phyloP scores from a whole-genome alignment of 2,797 vertebrate species.

The Brachyalestes nurse region DNA sequence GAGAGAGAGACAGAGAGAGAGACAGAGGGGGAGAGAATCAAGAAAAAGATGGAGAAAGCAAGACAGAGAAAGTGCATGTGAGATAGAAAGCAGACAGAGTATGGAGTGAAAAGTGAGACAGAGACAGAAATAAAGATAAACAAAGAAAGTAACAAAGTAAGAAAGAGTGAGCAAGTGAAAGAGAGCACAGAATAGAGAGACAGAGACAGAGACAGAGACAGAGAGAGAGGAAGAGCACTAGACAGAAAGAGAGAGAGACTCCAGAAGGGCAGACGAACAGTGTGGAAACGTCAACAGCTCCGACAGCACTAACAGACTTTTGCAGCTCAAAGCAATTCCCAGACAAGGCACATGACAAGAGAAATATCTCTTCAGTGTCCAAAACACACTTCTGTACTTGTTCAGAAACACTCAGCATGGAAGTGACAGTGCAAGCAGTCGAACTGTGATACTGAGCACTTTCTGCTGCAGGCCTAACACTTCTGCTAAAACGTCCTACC shows the following conservation, averaged over 20 bases:
- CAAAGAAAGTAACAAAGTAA: not conserved
- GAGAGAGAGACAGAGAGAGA: not conserved
- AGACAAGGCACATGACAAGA: not conserved
- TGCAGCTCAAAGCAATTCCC: not conserved
- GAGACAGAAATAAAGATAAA: not conserved
- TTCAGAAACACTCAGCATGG: not conserved
- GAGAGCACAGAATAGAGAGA: not conserved
- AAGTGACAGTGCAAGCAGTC: not conserved
- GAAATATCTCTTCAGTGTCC: not conserved
- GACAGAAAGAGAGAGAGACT: not conserved
- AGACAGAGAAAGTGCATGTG: not conserved
- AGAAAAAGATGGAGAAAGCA: not conserved
- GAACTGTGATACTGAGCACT: not conserved
- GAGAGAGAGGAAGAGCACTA: not conserved
- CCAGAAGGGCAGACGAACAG: not conserved
- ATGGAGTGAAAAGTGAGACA: not conserved
- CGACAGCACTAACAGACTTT: constrained; percentile 4
- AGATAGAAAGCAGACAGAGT: not conserved
- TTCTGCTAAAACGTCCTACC: too few species aligned
- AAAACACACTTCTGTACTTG: not conserved
- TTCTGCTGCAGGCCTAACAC: not conserved
- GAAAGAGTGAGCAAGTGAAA: not conserved
- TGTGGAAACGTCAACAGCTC: not conserved
- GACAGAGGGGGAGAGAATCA: too few species aligned
- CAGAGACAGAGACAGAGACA: too few species aligned